These are phyloP conservation scores for Formica exsecta DNA, from an alignment of 1,140 invertebrate genomes.

Conservation along the genomic window DNA sequence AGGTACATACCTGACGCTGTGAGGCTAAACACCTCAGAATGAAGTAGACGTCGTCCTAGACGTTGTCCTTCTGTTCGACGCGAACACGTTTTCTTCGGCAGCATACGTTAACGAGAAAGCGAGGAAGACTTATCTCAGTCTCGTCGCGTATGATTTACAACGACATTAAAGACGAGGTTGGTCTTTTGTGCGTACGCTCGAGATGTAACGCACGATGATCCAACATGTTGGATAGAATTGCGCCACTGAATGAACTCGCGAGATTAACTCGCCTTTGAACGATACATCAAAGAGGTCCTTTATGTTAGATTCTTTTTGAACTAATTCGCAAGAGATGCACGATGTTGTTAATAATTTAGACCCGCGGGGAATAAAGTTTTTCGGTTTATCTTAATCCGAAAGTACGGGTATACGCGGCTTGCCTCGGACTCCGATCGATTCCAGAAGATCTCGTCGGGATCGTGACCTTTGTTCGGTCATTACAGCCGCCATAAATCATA, in stretches of 20 bases:
- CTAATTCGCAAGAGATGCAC: neutral
- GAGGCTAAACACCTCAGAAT: neutral
- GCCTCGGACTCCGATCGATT: conserved; percentile 71
- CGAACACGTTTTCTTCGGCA: conserved; percentile 20
- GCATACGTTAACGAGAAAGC: conserved; percentile 34
- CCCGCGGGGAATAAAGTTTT: neutral
- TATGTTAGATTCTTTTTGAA: neutral
- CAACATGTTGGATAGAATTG: conserved; percentile 3
- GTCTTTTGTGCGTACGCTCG: conserved; percentile 22
- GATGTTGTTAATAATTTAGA: neutral
- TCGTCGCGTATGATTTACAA: conserved; percentile 50
- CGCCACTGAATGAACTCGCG: neutral
- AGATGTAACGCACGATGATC: conserved; percentile 2
- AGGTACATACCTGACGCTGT: conserved; percentile 26
- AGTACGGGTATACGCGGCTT: conserved; percentile 23
- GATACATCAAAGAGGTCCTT: neutral
- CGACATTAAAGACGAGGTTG: conserved; percentile 45
- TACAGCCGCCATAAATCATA: conserved; percentile 78
- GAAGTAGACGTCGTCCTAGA: conserved; percentile 40
- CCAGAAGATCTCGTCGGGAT: conserved; percentile 75
- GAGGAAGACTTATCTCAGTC: conserved; percentile 5
- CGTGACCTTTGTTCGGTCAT: conserved; percentile 78
- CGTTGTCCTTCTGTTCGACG: conserved; percentile 24
- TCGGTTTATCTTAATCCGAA: conserved; percentile 18
- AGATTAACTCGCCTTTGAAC: conserved; percentile 30